A percentile compares a stretch with the other conserved stretches of the same genome.
phyloP scores from a whole-genome alignment of 1,140 invertebrate species.

The Bicyclus anynana region DNA sequence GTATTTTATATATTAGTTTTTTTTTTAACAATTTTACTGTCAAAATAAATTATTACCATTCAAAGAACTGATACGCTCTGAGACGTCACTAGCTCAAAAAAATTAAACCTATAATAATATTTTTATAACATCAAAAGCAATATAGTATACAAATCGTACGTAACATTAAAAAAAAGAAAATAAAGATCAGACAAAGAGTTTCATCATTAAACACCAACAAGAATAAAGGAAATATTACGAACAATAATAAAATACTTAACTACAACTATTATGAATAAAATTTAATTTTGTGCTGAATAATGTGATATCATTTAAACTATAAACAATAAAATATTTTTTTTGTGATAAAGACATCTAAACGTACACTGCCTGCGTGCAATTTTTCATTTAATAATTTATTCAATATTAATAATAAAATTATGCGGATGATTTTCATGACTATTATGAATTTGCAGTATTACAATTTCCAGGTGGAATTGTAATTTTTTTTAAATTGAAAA shows the following conservation, averaged over 20 bases:
- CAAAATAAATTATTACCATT: too few relatives aligned
- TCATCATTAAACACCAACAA: slow-evolving; percentile 39
- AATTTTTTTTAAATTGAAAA: too few relatives aligned
- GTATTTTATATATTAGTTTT: too few relatives aligned
- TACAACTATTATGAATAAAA: slow-evolving; percentile 12
- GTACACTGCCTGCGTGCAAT: slow-evolving; percentile 5
- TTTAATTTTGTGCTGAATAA: slow-evolving; percentile 19
- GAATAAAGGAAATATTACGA: slow-evolving; percentile 24
- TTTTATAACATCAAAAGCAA: slow-evolving; percentile 44
- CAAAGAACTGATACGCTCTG: not conserved
- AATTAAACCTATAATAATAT: slow-evolving; percentile 9
- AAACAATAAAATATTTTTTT: not conserved
- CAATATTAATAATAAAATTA: not conserved
- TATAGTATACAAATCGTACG: slow-evolving; percentile 36
- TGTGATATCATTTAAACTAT: slow-evolving; percentile 10
- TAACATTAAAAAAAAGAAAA: slow-evolving; percentile 34
- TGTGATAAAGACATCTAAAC: not conserved
- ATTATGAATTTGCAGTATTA: not conserved
- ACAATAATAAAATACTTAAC: slow-evolving; percentile 14
- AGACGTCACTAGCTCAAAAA: not conserved
- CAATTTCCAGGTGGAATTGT: not conserved
- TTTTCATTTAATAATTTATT: not conserved
- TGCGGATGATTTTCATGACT: not conserved
- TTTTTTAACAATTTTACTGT: too few relatives aligned
- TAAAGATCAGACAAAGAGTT: slow-evolving; percentile 28